phyloP scores from a whole-genome alignment of 2,888 invertebrate species.

The Itoplectis maculator region DNA sequence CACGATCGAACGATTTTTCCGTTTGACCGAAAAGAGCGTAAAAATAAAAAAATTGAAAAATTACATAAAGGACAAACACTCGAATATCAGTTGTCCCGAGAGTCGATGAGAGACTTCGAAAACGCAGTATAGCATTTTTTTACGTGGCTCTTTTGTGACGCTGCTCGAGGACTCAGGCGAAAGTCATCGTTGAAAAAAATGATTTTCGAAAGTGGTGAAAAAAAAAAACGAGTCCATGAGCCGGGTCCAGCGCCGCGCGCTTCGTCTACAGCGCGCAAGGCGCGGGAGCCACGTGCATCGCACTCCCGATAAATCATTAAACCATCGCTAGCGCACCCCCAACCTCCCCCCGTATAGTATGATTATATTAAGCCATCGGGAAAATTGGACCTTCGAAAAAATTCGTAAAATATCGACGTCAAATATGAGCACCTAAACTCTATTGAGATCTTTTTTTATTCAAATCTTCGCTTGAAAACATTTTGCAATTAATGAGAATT shows the following conservation, averaged over 20 bases:
- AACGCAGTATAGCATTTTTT: constrained; percentile 50
- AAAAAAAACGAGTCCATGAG: constrained; percentile 44
- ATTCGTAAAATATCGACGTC: not conserved
- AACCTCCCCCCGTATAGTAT: constrained; percentile 21
- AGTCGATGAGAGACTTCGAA: constrained; percentile 22
- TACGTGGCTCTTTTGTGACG: constrained; percentile 36
- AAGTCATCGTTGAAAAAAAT: not conserved
- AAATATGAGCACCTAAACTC: no score
- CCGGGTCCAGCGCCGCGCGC: constrained; percentile 69
- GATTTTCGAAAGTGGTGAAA: not conserved
- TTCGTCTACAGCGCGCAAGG: constrained; percentile 75
- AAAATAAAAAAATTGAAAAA: not conserved
- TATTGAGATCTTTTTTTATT: no score
- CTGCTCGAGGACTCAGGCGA: constrained; percentile 37
- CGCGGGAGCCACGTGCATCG: constrained; percentile 30
- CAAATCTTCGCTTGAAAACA: no score
- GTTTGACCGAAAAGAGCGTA: not conserved
- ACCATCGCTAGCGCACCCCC: constrained; percentile 47
- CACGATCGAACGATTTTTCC: constrained; percentile 55
- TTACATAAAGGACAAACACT: constrained; percentile 32
- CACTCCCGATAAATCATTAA: constrained; percentile 41
- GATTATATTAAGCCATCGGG: constrained; percentile 40
- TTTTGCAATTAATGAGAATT: no score
- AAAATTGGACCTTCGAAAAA: constrained; percentile 36
- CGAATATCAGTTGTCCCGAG: constrained; percentile 46